Percentiles rank a stretch among this genome's conserved stretches.
Conservation (phyloP, 2,888 invertebrate genomes). For the Drosophila subsilvestris region DNA sequence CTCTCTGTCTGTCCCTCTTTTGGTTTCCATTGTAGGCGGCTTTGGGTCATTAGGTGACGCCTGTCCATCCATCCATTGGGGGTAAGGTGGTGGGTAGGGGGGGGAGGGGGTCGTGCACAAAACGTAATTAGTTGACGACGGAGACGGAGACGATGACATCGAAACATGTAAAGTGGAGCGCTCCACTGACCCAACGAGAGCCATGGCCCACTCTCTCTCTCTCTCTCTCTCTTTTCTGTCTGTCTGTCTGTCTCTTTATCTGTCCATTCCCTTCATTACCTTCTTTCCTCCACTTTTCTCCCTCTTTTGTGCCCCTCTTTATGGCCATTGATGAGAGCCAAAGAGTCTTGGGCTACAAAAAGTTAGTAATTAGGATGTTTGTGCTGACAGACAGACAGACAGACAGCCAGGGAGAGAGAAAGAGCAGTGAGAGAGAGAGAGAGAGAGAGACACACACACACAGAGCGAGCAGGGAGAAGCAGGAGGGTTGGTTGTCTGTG, state of each 20-base stretch:
- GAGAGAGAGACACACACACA: constrained; percentile 30
- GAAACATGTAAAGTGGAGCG: constrained; percentile 77
- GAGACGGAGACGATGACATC: constrained; percentile 53
- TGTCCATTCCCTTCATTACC: constrained; percentile 17
- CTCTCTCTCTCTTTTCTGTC: neutral
- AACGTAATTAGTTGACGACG: constrained; percentile 72
- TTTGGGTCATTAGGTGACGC: constrained; percentile 79
- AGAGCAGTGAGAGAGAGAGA: neutral
- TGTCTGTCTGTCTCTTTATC: neutral
- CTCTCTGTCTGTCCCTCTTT: constrained; percentile 10
- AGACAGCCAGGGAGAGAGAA: constrained; percentile 1
- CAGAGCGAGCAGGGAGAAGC: constrained; percentile 47
- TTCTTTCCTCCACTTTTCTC: neutral
- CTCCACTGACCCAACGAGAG: constrained; percentile 66
- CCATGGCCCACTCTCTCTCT: constrained; percentile 10
- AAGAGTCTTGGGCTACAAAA: constrained; percentile 57
- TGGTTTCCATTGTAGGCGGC: constrained; percentile 57
- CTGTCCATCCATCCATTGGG: constrained; percentile 57
- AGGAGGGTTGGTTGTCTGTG: constrained; percentile 9
- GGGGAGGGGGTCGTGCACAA: constrained; percentile 48
- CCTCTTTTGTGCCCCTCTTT: neutral
- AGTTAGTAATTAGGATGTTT: constrained; percentile 79
- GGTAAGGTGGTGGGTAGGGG: neutral
- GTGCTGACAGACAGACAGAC: constrained; percentile 54
- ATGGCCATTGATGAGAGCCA: constrained; percentile 46